Percentiles rank a stretch among this genome's conserved stretches.
phyloP scores from a whole-genome alignment of 37 sponge, comb jelly and placozoan species.

The Chondrosia reniformis region DNA sequence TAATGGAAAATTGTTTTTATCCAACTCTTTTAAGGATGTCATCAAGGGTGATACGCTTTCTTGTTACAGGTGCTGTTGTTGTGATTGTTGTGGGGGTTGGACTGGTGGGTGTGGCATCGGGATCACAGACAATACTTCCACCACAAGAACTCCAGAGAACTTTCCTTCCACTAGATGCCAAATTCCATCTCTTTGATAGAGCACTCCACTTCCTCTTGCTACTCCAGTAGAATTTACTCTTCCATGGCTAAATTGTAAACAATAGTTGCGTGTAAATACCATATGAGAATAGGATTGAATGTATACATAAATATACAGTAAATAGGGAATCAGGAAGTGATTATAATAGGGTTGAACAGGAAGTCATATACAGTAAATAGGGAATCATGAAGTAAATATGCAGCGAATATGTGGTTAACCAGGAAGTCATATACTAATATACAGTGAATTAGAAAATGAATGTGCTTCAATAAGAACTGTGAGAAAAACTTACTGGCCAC shows the following conservation, averaged over 20 bases:
- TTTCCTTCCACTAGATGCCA: neutral
- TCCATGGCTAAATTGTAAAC: conserved; percentile 12
- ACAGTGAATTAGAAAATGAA: no score
- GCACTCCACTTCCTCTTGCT: conserved; percentile 29
- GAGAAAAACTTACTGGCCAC: conserved; percentile 10
- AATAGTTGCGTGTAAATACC: neutral
- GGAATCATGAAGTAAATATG: no score
- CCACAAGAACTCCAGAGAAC: conserved; percentile 16
- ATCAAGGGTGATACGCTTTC: no score
- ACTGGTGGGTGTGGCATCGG: neutral
- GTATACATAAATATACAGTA: no score
- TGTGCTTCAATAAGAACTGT: no score
- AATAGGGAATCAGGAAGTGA: no score
- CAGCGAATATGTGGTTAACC: no score
- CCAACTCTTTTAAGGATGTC: no score
- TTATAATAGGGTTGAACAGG: no score
- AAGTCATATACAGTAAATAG: no score
- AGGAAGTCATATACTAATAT: no score
- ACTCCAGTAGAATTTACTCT: conserved; percentile 8
- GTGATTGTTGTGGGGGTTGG: neutral
- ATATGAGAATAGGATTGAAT: neutral
- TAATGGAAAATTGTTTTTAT: no score
- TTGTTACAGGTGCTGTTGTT: neutral
- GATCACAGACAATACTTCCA: conserved; percentile 18
- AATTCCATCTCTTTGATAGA: conserved; percentile 18